Base-by-base conservation (phyloP, 2,113 vertebrate genomes). In the Pterocles orientalis region DNA sequence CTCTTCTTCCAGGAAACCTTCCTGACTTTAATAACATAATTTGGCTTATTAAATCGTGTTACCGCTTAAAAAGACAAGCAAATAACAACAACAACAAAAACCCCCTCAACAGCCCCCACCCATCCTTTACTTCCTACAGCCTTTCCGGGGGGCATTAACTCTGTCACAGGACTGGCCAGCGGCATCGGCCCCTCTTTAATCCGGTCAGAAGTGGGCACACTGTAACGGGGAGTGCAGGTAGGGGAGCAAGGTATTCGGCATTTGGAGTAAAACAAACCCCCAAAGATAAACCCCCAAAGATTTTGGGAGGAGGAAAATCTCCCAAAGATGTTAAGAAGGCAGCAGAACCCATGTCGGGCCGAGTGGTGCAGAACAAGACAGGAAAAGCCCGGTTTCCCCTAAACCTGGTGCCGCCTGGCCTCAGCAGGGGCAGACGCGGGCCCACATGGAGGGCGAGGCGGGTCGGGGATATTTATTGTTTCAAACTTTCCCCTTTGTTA, bases 401-500 rank as follows among this genome's bases (percentile, higher is more conserved):
- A 45, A 47, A n/a, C 5, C 18, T 8, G 10, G 21, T 7, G 36
- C 43, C 18, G 9, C 17, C 34, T 11, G 33, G 31, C 17, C 24
- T 72, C 71, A 57, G 41, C 23, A 15, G 48, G 10, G 12, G 23
- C 73, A 69, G 47, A 23, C 28, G 8, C 10, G 9, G 36, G 23
- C 17, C 13, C 48, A 48, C 33, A 47, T 3, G 20, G 12, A 12
- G 71, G 26, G 34, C 3, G 18, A 78, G 65, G 73, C 10, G 56
- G 41, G 18, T 66, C 26, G 47, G 29, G 11, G 56, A 62, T 92
- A 94, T 95, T 96, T 95, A 94, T 97, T 95, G 86, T 92, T 97
- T 97, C 94, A 93, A 96, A 96, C 93, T 95, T 97, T 97, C 92
- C 82, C 93, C 95, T 96, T 95, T 97, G 94, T 95, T 96, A 95